Conservation (phyloP, 2,797 vertebrate species). For the Pitangus sulphuratus region DNA sequence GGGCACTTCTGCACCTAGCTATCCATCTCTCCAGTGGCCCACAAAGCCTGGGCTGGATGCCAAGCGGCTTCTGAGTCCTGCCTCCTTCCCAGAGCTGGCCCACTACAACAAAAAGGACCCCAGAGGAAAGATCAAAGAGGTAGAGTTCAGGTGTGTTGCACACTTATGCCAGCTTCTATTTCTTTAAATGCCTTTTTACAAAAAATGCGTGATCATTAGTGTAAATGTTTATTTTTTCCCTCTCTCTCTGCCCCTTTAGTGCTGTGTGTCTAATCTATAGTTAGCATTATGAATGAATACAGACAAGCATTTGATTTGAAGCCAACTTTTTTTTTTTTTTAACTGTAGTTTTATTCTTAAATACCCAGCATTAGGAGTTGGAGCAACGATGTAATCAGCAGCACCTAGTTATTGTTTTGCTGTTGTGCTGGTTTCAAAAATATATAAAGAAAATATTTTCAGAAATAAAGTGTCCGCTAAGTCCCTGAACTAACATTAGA, state of each 20-base stretch:
- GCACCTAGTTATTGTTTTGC: constrained; percentile 2
- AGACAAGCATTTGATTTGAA: constrained; percentile 69
- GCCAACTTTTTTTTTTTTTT: constrained; percentile 72
- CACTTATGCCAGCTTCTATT: neutral
- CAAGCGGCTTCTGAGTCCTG: constrained; percentile 77
- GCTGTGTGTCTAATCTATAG: constrained; percentile 45
- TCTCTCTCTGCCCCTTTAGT: constrained; percentile 21
- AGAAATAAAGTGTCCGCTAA: neutral
- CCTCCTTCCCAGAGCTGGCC: constrained; percentile 70
- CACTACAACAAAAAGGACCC: constrained; percentile 68
- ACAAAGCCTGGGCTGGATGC: constrained; percentile 80
- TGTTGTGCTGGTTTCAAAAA: neutral
- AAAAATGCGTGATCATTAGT: neutral
- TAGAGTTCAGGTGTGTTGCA: constrained; percentile 18
- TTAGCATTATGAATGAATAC: constrained; percentile 61
- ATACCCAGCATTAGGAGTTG: constrained; percentile 26
- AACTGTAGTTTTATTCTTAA: constrained; percentile 65
- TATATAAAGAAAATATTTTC: neutral
- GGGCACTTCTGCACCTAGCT: constrained; percentile 79
- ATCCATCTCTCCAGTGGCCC: constrained; percentile 78
- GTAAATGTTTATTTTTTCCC: neutral
- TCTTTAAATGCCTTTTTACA: neutral
- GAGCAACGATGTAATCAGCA: constrained; percentile 12
- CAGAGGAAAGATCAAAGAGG: constrained; percentile 41
- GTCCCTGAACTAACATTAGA: neutral